Conservation (phyloP, 2,113 vertebrate species). For the Cryptomyrus ogoouensis region DNA sequence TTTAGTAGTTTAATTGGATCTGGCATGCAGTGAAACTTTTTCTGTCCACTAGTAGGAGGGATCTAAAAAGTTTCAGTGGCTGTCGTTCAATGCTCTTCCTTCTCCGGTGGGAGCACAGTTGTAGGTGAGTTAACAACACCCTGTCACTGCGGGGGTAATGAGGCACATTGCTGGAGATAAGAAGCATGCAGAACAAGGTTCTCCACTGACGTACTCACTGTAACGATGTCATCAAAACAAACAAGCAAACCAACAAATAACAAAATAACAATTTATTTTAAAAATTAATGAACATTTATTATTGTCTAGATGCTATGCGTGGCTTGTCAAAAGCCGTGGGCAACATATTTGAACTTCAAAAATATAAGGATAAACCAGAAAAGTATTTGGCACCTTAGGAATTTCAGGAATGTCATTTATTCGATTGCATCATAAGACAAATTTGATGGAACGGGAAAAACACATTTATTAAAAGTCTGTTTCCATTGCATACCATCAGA, state of each 20-base stretch:
- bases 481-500: slow-evolving; percentile 60
- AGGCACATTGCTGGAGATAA: slow-evolving; percentile 1
- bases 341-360: slow-evolving; percentile 23
- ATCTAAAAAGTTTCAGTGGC: not conserved
- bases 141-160: slow-evolving; percentile 22
- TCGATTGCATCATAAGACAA: slow-evolving; percentile 54
- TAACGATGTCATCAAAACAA: not conserved
- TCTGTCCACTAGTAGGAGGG: not conserved
- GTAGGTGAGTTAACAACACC: slow-evolving; percentile 9
- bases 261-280: not conserved
- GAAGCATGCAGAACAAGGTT: not conserved
- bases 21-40: not conserved
- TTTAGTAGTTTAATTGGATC: slow-evolving; percentile 11
- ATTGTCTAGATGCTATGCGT: slow-evolving; percentile 41
- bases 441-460: slow-evolving; percentile 62
- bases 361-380: slow-evolving; percentile 53
- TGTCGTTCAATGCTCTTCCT: not conserved
- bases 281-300: not conserved
- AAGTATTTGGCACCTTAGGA: slow-evolving; percentile 49
- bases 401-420: slow-evolving; percentile 53
- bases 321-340: slow-evolving; percentile 48
- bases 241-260: not conserved
- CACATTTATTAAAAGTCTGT: slow-evolving; percentile 75
- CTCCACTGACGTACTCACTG: slow-evolving; percentile 11
- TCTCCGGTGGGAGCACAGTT: not conserved